Base-by-base conservation (phyloP, 2,797 vertebrate species). In the Discoglossus pictus region DNA sequence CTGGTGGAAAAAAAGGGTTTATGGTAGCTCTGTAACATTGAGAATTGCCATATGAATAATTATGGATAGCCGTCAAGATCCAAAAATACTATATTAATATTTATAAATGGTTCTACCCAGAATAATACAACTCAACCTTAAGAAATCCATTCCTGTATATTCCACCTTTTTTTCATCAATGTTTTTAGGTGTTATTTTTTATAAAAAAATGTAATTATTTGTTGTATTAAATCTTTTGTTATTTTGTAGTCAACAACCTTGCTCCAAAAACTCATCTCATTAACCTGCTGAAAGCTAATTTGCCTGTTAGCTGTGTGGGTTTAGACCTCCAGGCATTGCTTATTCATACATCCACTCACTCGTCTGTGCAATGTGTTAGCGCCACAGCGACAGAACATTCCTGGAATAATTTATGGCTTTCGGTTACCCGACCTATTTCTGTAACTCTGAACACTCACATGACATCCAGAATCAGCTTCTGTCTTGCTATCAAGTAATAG, bases 401-500 rank as follows among this genome's bases (percentile, higher is more conserved):
- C 38, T 20, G 36, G 10, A 8, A 20, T 46, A 44, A 46, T 44
- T 44, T 36, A 65, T 54, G 25, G 11, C 39, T 31, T n/a, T 20
- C 61, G 16, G n/a, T 39, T 39, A 17, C 47, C 20, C 16, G 11
- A 7, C 12, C 48, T 39, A 7, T 5, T 25, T 58, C 2, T 43
- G 38, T 55, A 39, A 39, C 55, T 42, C 20, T 15, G 8, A n/a
- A 2, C 13, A 20, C 35, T 17, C 27, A 40, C 51, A n/a, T 15
- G 25, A 17, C 46, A 7, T 36, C 65, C 63, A 78, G 76, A 74
- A 76, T 55, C 52, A 38, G 16, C 65, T 79, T 74, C 74, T 46
- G 78, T 80, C 61, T 54, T 2, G 11, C 55, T 10, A 21, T 78
- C 31, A 4, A 59, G 69, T 75, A 78, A 69, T 62, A 78, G 62